Conservation (phyloP, 2,113 vertebrate genomes). For the Xiphophorus maculatus region DNA sequence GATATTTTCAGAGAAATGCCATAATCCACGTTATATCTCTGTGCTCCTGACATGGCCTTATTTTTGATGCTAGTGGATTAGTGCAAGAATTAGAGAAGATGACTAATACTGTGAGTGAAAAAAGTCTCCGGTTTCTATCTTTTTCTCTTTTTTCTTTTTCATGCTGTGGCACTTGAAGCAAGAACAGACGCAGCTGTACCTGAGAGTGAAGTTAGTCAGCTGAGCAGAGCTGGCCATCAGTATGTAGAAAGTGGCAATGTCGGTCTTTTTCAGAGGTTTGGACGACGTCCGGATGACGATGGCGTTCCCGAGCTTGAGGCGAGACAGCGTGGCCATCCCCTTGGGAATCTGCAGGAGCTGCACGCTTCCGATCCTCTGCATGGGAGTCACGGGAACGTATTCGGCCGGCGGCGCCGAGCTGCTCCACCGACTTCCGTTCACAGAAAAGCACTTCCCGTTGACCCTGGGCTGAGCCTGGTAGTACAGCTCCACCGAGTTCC, state of each 20-base stretch:
- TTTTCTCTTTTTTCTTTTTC: neutral
- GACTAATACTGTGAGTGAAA: constrained; percentile 20
- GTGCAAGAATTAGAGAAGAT: constrained; percentile 24
- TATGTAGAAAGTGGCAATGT: constrained; percentile 87
- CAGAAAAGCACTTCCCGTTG: constrained; percentile 76
- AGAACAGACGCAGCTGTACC: constrained; percentile 77
- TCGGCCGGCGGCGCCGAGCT: constrained; percentile 74
- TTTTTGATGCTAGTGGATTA: constrained; percentile 41
- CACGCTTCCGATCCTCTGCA: constrained; percentile 91
- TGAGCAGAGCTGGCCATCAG: constrained; percentile 84
- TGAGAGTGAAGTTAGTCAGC: constrained; percentile 87
- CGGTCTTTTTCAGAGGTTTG: constrained; percentile 83
- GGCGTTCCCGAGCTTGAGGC: constrained; percentile 85
- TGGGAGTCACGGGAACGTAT: constrained; percentile 81
- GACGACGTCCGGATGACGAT: constrained; percentile 84
- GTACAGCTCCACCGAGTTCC: constrained; percentile 89
- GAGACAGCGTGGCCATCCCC: constrained; percentile 79
- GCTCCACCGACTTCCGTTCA: constrained; percentile 49
- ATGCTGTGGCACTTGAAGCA: neutral
- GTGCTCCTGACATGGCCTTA: constrained; percentile 48
- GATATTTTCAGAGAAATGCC: constrained; percentile 61
- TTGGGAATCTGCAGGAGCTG: constrained; percentile 84
- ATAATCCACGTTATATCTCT: constrained; percentile 64
- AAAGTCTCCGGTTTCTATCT: neutral
- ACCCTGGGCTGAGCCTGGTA: constrained; percentile 82